A percentile compares a stretch with the other conserved stretches of the same genome.
Evolutionary conservation across 2,888 invertebrate species (phyloP).

Genomic region (Drosophila picticornis): DNA sequence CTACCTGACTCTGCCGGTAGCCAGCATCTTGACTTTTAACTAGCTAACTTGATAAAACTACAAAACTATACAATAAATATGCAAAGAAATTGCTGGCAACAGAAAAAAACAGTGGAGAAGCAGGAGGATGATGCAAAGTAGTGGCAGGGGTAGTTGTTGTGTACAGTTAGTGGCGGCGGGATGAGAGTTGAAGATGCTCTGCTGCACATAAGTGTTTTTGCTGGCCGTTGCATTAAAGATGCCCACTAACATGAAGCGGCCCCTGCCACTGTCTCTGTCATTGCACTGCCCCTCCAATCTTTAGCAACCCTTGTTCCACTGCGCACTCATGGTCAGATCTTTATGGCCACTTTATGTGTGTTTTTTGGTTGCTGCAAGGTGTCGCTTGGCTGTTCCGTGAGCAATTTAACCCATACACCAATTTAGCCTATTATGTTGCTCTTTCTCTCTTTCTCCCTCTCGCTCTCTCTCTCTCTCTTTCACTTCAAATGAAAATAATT

Average conservation of each 20-base stretch:
- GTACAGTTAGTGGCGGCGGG: background rate
- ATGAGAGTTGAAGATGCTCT: conserved; percentile 40
- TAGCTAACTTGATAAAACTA: conserved; percentile 80
- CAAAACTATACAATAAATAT: conserved; percentile 80
- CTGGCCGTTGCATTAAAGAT: conserved; percentile 62
- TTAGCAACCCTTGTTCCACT: background rate
- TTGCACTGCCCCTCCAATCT: background rate
- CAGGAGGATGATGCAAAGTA: conserved; percentile 9
- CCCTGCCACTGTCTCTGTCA: background rate
- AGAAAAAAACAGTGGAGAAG: conserved; percentile 3
- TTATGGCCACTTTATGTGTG: conserved; percentile 41
- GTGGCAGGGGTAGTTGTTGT: background rate
- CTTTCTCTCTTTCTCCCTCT: background rate
- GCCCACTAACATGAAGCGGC: conserved; percentile 15
- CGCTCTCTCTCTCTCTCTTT: background rate
- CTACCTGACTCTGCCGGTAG: conserved; percentile 22
- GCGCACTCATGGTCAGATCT: conserved; percentile 23
- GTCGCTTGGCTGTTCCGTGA: conserved; percentile 54
- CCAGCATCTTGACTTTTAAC: conserved; percentile 78
- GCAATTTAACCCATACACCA: conserved; percentile 41
- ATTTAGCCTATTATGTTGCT: conserved; percentile 5
- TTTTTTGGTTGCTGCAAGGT: conserved; percentile 46
- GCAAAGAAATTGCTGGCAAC: conserved; percentile 61
- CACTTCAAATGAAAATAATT: background rate
- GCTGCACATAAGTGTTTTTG: conserved; percentile 63